A percentile compares a stretch with the other conserved stretches of the same genome.
Conservation (phyloP, 2,797 vertebrate species). For the Naso thynnoides region DNA sequence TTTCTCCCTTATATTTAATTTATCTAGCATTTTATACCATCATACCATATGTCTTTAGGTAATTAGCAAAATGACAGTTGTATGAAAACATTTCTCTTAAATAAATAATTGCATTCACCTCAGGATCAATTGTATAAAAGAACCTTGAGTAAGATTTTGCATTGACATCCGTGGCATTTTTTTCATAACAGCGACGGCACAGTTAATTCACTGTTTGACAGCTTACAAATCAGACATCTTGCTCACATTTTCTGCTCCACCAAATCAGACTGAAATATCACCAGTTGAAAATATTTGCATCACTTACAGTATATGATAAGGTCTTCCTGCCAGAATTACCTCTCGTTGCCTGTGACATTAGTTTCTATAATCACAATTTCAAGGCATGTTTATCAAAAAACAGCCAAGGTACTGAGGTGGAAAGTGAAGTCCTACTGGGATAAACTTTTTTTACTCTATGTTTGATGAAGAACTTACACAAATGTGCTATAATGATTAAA, state of each 20-base stretch:
- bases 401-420: slow-evolving; percentile 6
- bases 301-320: background rate
- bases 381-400: slow-evolving; percentile 21
- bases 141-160: slow-evolving; percentile 2
- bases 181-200: slow-evolving; percentile 10
- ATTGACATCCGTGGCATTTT: slow-evolving; percentile 21
- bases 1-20: background rate
- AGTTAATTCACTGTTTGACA: slow-evolving; percentile 33
- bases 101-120: background rate
- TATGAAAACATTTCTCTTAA: background rate
- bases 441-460: slow-evolving; percentile 7
- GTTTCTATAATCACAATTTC: slow-evolving; percentile 30
- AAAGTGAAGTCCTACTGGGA: slow-evolving; percentile 4
- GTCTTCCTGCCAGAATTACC: slow-evolving; percentile 22
- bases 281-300: slow-evolving; percentile 18
- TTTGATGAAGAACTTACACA: slow-evolving; percentile 20
- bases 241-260: slow-evolving; percentile 46
- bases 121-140: background rate
- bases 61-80: background rate
- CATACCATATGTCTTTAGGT: background rate
- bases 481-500: background rate
- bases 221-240: slow-evolving; percentile 48
- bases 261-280: slow-evolving; percentile 48
- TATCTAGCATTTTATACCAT: background rate
- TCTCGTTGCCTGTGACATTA: slow-evolving; percentile 44